Evolutionary conservation across 2,888 invertebrate species (phyloP).

Genomic region (Chrysolina oricalcia): DNA sequence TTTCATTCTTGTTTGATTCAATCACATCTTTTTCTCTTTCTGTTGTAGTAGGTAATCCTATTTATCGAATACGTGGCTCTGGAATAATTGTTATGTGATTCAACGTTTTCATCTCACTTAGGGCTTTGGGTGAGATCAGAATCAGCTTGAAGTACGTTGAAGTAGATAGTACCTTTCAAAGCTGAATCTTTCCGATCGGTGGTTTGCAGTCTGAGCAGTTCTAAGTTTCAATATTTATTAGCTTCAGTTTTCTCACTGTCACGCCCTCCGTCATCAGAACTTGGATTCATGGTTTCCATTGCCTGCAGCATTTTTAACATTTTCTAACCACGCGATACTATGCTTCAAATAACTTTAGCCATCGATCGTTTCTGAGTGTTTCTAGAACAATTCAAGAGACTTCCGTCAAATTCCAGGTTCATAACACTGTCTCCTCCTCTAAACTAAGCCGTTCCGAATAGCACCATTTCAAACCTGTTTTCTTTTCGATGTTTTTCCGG

Average conservation of each 20-base stretch:
- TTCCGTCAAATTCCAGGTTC: too few relatives aligned
- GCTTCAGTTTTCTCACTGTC: neutral
- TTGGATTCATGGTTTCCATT: neutral
- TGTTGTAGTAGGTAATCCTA: too few relatives aligned
- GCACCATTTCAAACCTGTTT: too few relatives aligned
- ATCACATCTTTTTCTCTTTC: too few relatives aligned
- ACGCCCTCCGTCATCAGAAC: neutral
- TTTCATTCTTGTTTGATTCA: too few relatives aligned
- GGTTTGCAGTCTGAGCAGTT: neutral
- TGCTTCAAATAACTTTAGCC: neutral
- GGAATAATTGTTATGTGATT: neutral
- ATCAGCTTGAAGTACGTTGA: neutral
- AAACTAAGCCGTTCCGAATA: too few relatives aligned
- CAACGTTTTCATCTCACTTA: neutral
- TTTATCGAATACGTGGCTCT: too few relatives aligned
- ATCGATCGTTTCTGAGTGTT: too few relatives aligned
- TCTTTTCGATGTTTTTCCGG: too few relatives aligned
- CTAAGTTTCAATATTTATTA: neutral
- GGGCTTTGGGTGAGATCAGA: constrained; percentile 16
- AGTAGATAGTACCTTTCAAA: neutral
- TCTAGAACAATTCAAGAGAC: too few relatives aligned
- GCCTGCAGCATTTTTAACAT: neutral
- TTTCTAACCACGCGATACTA: neutral
- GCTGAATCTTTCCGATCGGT: neutral
- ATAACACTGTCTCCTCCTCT: too few relatives aligned